These are phyloP conservation scores for Nyctereutes procyonoides DNA, from an alignment of 2,113 vertebrate genomes.

Conservation along the genomic window DNA sequence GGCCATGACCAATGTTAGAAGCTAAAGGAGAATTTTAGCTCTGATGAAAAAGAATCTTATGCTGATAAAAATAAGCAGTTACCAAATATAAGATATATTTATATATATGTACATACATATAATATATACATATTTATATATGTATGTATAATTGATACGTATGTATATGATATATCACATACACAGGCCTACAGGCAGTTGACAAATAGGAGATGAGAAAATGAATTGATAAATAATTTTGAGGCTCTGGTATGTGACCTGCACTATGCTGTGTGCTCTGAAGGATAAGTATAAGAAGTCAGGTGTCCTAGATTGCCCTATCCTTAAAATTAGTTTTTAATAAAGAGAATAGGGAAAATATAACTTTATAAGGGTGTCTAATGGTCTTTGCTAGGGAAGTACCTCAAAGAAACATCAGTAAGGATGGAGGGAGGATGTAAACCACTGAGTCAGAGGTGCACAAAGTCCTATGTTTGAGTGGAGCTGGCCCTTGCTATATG, in stretches of 20 bases:
- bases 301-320: neutral
- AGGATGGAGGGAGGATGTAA: neutral
- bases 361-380: neutral
- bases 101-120: neutral
- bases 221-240: neutral
- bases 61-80: neutral
- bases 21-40: neutral
- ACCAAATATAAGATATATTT: neutral
- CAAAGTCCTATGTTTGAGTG: neutral
- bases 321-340: neutral
- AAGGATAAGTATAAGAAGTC: neutral
- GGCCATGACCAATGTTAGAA: neutral
- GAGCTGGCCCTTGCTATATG: fast-evolving
- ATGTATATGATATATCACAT: neutral
- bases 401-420: neutral
- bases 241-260: neutral
- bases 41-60: neutral
- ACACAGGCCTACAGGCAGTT: neutral
- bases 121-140: neutral
- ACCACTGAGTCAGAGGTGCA: neutral
- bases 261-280: neutral
- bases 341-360: neutral
- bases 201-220: neutral
- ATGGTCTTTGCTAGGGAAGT: neutral
- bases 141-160: neutral